Base-by-base conservation (phyloP, 1,140 invertebrate genomes). In the Caenorhabditis briggsae region DNA sequence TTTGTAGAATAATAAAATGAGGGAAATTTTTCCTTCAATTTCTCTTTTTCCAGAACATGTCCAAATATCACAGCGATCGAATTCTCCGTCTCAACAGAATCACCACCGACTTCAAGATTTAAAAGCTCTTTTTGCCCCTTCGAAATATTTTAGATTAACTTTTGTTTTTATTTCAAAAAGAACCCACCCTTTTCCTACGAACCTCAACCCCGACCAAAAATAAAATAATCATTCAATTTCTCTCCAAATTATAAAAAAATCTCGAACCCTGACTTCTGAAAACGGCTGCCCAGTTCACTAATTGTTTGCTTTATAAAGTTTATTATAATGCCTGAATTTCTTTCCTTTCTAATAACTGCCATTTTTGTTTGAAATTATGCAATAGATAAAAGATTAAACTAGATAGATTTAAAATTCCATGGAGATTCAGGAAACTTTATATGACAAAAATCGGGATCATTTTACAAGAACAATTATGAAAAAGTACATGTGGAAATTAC, bases 11-110 rank as follows among this genome's bases (percentile, higher is more conserved):
- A 23, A 23, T 41, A 43, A 65, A 2, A 11, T 53, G 50, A 53
- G 50, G 2, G 9, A 16, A 53, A 53, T 6, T 58, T 20, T 16
- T n/a, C 7, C n/a, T 58, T 58, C 56, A 33, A 64, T 5, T 64
- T 7, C 8, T 12, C 18, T n/a, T n/a, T 48, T 83, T 84, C 7
- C 83, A 84, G 85, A 86, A 86, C 56, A 86, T 86, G 85, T 86
- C 85, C 16, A 86, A 86, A 23, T 86, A 70, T n/a, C 74, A 86
- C 50, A 59, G 85, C 14, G 85, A 86, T 53, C 74, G 70, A 53
- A 86, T 86, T 56, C 78, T 86, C n/a, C 70, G 70, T 41, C 53
- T 78, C n/a, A 33, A 78, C 11, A n/a, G 70, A 78, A 50, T 78
- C 46, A 50, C 70, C 9, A 6, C 70, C 12, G 70, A 78, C 16